Base-by-base conservation (phyloP, 2,797 vertebrate genomes). In the Myripristis murdjan region DNA sequence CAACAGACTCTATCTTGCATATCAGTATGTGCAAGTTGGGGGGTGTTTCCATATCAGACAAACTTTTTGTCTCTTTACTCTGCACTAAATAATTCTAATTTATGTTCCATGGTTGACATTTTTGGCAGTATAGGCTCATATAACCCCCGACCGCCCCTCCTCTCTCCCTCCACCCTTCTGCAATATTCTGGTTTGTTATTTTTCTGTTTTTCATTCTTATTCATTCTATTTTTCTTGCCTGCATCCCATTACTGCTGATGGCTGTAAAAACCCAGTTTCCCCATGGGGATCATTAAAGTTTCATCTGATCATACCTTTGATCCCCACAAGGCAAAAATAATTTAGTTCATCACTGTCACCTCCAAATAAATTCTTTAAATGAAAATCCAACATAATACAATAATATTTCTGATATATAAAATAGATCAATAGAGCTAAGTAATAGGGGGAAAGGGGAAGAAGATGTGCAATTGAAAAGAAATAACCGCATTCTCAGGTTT, bases 401-500 rank as follows among this genome's bases (percentile, higher is more conserved):
- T 37, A 65, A 73, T 71, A 31, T 70, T 18, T 49, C 12, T 64
- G 16, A 46, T 59, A 48, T 9, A 37, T 54, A 23, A 77, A 74
- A 70, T 24, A 51, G 26, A 70, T 55, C 66, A 74, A 61, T 20
- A 20, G 6, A 39, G 51, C 35, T 55, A 12, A 44, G 31, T 74
- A 61, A 75, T 64, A 41, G 26, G 35, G 12, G 37, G 5, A 39
- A 55, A 28, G 22, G 67, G 75, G 80, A 56, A 37, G 74, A 75
- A 67, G 26, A 77, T 72, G 48, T 70, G 64, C 79, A 54, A 81
- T 57, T 75, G 62, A 78, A 75, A 77, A 71, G 70, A 57, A 87
- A 67, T 62, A 75, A 83, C 61, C 67, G 54, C 64, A 87, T 87
- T 87, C 72, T 70, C 64, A 81, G 73, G 75, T 64, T 77, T 80